Conservation (phyloP, 2,113 vertebrate genomes). For the Pardalotus punctatus region DNA sequence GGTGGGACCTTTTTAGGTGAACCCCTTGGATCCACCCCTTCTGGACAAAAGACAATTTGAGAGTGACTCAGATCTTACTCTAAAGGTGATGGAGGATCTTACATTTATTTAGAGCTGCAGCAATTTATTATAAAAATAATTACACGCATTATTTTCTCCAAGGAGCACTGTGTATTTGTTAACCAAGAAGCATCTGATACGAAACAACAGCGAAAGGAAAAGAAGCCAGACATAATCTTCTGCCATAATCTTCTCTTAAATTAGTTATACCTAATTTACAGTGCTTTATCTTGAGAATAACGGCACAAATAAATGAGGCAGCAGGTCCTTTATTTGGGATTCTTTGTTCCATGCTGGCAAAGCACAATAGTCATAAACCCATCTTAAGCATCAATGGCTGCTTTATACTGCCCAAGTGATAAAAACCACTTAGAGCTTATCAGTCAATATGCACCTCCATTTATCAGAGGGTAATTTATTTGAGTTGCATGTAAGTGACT, state of each 20-base stretch:
- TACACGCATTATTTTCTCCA: background rate
- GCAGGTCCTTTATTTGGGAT: background rate
- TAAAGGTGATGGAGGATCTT: background rate
- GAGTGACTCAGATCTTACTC: background rate
- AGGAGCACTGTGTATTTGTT: background rate
- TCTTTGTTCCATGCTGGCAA: background rate
- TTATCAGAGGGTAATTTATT: constrained; percentile 1
- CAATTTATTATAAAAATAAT: background rate
- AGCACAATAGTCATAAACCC: background rate
- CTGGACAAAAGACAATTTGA: background rate
- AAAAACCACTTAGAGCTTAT: background rate
- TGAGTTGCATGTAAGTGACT: background rate
- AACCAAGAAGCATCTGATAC: background rate
- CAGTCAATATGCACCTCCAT: background rate
- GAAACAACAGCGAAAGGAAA: background rate
- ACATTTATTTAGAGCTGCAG: background rate
- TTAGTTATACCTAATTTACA: background rate
- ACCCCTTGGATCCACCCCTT: no score
- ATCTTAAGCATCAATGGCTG: background rate
- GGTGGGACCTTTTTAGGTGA: background rate
- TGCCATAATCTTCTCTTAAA: background rate
- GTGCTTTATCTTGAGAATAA: background rate
- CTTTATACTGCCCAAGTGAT: background rate
- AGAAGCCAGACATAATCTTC: background rate
- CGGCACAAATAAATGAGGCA: background rate